Base-by-base conservation (phyloP, 37 sponge, comb jelly and placozoan species). In the Agelas oroides region DNA sequence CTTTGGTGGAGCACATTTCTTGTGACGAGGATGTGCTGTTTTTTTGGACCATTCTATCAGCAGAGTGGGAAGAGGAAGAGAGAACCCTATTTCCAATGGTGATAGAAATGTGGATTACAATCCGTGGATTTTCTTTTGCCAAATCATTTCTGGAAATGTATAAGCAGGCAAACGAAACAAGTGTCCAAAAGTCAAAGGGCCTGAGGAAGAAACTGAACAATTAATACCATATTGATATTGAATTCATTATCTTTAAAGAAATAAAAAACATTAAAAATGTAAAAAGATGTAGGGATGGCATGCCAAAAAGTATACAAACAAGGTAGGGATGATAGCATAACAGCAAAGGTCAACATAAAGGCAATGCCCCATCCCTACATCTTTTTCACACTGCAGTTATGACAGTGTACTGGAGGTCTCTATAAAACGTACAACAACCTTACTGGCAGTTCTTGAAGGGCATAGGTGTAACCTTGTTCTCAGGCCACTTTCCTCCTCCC, bases 51-150 rank as follows among this genome's bases (percentile, higher is more conserved):
- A 57, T 57, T 16, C 19, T 57, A 19, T 16, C 59, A 20, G 19
- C 59, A 20, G 59, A 57, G 19, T 57, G 59, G 59, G 59, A 57
- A 20, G 19, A 57, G 19, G 64, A 62, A 12, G 64, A 27, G 64
- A 3, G 11, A 62, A 27, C 13, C 64, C 13, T 62, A 62, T 62
- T 62, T 2, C 64, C 12, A 2, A 62, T 62, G 64, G 5, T 62
- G 11, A 27, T 62, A 2, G 64, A 62, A 12, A 5, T 62, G 28
- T 62, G 64, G 64, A 11, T 62, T 3, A 62, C 64, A 5, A 62
- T 62, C 64, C 64, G 64, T 27, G 64, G 64, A 62, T 62, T 28
- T 27, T 62, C 64, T 12, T 62, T 62, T 11, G 64, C 64, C 24
- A 62, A 12, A 62, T 62, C 64, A 24, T 13, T 62, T 3, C 3